A percentile compares a stretch with the other conserved stretches of the same genome.
Conservation (phyloP, 1,140 invertebrate species). For the Trissolcus basalis region DNA sequence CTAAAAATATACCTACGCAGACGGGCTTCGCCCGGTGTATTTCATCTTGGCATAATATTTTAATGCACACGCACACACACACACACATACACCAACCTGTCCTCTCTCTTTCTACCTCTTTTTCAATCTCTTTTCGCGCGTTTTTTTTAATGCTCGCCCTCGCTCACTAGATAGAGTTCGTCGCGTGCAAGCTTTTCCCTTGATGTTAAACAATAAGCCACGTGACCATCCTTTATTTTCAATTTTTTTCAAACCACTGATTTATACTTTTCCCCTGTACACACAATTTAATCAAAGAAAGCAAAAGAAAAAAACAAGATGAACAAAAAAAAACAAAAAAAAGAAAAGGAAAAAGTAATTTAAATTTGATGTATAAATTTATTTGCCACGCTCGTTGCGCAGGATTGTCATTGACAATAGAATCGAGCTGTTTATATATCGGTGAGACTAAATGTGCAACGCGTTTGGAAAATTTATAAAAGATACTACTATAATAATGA, state of each 20-base stretch:
- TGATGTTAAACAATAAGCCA: too few species aligned
- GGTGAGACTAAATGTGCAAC: constrained; percentile 31
- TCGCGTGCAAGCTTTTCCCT: constrained; percentile 1
- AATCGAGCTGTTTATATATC: constrained; percentile 15
- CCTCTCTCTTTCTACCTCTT: constrained; percentile 29
- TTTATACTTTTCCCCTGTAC: too few species aligned
- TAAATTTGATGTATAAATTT: too few species aligned
- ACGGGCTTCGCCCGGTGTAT: constrained; percentile 75
- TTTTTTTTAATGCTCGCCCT: constrained; percentile 19
- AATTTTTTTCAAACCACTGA: too few species aligned
- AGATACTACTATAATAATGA: constrained; percentile 38
- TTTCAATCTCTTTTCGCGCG: constrained; percentile 31
- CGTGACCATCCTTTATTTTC: too few species aligned
- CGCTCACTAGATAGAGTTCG: constrained; percentile 6
- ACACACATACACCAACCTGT: too few species aligned
- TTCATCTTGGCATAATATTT: constrained; percentile 77
- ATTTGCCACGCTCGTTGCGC: too few species aligned
- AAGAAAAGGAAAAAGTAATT: too few species aligned
- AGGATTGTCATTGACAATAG: too few species aligned
- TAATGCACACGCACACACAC: constrained; percentile 70
- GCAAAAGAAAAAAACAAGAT: too few species aligned
- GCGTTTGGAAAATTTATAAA: constrained; percentile 53
- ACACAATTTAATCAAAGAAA: too few species aligned
- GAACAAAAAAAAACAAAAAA: too few species aligned
- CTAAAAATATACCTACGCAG: constrained; percentile 75